Evolutionary conservation across 2,888 invertebrate genomes (phyloP).

Genomic region (Odontocolon sp.): DNA sequence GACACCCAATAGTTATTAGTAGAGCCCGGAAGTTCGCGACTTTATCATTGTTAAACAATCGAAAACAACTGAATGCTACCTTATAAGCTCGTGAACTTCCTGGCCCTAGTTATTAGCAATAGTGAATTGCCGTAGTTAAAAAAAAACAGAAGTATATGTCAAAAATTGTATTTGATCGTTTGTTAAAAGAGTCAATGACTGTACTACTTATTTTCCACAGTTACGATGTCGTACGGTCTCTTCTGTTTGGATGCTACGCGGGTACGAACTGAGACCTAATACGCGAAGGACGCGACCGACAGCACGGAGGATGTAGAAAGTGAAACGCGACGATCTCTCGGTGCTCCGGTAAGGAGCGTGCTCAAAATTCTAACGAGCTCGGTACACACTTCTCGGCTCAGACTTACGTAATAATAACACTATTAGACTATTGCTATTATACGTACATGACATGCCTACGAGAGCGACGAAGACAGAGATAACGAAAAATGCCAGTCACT

Average conservation of each 20-base stretch:
- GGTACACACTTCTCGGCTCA: constrained; percentile 33
- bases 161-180: not conserved
- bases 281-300: constrained; percentile 46
- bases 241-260: not conserved
- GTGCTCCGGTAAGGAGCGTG: constrained; percentile 41
- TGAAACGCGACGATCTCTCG: constrained; percentile 47
- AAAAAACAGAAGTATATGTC: not conserved
- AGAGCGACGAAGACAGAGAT: not conserved
- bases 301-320: constrained; percentile 54
- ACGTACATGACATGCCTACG: not conserved
- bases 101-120: too few species aligned
- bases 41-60: too few species aligned
- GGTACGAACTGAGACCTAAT: not conserved
- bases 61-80: too few species aligned
- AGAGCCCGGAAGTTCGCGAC: too few species aligned
- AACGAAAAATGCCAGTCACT: constrained; percentile 7
- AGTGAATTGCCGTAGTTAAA: not conserved
- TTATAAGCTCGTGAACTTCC: too few species aligned
- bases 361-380: constrained; percentile 57
- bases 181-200: not conserved
- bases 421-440: constrained; percentile 1
- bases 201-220: not conserved
- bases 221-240: not conserved
- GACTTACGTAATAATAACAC: constrained; percentile 42
- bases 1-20: too few species aligned